phyloP scores from a whole-genome alignment of 2,797 vertebrate genomes.

The Eulemur coronatus region DNA sequence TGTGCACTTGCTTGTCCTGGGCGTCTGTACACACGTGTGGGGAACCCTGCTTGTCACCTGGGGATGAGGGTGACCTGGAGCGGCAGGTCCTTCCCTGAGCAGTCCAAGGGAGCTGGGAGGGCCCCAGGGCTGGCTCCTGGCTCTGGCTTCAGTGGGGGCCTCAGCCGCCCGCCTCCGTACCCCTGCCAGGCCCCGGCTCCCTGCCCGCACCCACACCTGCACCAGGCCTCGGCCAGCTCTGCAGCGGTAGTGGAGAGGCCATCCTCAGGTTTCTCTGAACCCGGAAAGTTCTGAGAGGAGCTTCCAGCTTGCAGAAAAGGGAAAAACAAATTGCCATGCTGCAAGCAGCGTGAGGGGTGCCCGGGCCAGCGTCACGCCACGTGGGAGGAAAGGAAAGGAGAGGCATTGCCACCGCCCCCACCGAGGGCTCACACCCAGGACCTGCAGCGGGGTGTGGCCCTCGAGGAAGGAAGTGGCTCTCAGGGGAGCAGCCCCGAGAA shows the following conservation, averaged over 20 bases:
- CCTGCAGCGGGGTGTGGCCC: neutral
- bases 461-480: neutral
- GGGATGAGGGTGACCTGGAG: neutral
- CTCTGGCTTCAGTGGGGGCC: neutral
- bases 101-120: neutral
- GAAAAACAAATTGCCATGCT: neutral
- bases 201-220: neutral
- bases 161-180: rapidly evolving
- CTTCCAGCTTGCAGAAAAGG: neutral
- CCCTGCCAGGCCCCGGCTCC: neutral
- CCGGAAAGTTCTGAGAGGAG: neutral
- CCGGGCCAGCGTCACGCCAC: rapidly evolving
- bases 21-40: neutral
- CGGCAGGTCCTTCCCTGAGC: no score
- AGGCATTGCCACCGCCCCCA: neutral
- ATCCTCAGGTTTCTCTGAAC: rapidly evolving
- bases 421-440: neutral
- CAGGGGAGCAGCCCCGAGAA: neutral
- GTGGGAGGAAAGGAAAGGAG: neutral
- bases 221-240: no score
- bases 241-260: neutral
- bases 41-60: neutral
- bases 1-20: neutral
- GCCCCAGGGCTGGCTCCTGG: neutral
- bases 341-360: rapidly evolving